A percentile compares a stretch with the other conserved stretches of the same genome.
phyloP scores from a whole-genome alignment of 2,888 invertebrate species.

The Mesorhabditis spiculigera region DNA sequence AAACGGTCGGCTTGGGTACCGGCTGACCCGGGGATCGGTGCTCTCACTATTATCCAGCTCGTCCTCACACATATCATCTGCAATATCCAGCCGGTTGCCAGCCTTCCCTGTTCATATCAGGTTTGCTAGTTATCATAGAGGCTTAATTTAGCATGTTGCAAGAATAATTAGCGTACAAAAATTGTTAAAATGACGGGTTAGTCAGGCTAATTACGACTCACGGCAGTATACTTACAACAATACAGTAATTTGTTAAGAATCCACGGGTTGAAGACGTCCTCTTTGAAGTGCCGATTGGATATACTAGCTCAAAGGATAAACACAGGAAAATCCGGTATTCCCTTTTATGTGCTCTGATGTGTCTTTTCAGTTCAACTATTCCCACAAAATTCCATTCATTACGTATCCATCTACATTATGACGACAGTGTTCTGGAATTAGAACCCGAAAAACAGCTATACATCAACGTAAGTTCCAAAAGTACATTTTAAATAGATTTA shows the following conservation, averaged over 20 bases:
- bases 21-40: too few species aligned
- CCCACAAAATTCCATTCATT: slow-evolving; percentile 25
- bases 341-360: neutral
- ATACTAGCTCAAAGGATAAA: slow-evolving; percentile 8
- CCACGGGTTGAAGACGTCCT: slow-evolving; percentile 37
- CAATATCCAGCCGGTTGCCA: too few species aligned
- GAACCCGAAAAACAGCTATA: slow-evolving; percentile 30
- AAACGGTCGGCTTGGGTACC: too few species aligned
- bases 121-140: too few species aligned
- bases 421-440: slow-evolving; percentile 30
- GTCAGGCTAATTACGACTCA: too few species aligned
- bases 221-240: too few species aligned
- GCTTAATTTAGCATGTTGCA: too few species aligned
- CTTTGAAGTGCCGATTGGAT: slow-evolving; percentile 33
- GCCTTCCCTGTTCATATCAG: too few species aligned
- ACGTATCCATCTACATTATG: slow-evolving; percentile 37
- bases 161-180: too few species aligned
- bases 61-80: too few species aligned
- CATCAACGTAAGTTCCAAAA: slow-evolving; percentile 28
- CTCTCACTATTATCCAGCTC: too few species aligned
- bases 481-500: neutral
- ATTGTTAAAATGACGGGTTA: too few species aligned
- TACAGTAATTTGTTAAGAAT: slow-evolving; percentile 17
- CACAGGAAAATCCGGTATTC: slow-evolving; percentile 12
- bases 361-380: neutral